phyloP scores from a whole-genome alignment of 2,113 vertebrate genomes.

The Calypte anna region DNA sequence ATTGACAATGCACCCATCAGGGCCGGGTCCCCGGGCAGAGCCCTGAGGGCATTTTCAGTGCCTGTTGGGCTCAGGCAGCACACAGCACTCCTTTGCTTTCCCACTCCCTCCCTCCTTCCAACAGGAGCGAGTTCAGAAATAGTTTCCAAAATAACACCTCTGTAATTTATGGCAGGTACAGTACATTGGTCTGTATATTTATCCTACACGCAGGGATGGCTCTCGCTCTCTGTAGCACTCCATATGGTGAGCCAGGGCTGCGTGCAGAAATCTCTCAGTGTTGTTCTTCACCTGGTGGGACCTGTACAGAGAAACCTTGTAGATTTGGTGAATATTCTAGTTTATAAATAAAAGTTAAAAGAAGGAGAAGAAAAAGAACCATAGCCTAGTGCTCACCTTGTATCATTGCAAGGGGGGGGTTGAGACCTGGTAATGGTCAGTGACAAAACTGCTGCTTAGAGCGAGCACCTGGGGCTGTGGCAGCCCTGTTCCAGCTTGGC shows the following conservation, averaged over 20 bases:
- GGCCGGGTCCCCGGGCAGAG: background rate
- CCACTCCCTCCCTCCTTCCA: background rate
- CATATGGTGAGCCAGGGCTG: accelerated
- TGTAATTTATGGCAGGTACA: background rate
- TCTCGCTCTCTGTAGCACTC: background rate
- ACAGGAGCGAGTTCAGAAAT: background rate
- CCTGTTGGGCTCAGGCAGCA: background rate
- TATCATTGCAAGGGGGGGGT: background rate
- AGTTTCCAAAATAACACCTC: background rate
- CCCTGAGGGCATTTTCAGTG: background rate
- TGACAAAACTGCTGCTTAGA: background rate
- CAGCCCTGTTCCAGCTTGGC: background rate
- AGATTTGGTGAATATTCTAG: slow-evolving; percentile 24
- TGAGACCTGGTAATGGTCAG: background rate
- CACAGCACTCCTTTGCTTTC: background rate
- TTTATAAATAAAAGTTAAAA: slow-evolving; percentile 67
- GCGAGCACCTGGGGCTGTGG: background rate
- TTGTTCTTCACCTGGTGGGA: slow-evolving; percentile 17
- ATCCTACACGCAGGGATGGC: background rate
- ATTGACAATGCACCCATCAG: background rate
- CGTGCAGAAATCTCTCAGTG: background rate
- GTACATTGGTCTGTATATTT: background rate
- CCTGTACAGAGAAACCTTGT: slow-evolving; percentile 6
- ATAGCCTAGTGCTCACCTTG: accelerated
- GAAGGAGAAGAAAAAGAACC: background rate